These are phyloP conservation scores for Clepsis dumicolana DNA, from an alignment of 2,888 invertebrate genomes.

Conservation along the genomic window DNA sequence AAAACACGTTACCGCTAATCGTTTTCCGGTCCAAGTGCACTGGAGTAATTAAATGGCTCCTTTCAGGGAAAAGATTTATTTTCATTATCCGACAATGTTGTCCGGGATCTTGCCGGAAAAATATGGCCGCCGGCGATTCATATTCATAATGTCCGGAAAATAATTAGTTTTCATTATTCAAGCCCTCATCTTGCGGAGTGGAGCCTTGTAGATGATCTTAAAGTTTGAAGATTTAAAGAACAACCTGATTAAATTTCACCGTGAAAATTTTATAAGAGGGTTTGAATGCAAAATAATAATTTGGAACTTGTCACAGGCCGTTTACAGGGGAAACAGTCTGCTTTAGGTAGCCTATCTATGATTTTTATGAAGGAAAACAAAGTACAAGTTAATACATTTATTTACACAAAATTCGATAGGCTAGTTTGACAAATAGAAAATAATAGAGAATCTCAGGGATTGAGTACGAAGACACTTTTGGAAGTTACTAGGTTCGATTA, in stretches of 20 bases:
- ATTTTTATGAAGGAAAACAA: too few species aligned
- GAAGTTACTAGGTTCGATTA: too few species aligned
- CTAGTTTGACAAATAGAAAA: too few species aligned
- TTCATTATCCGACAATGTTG: constrained; percentile 54
- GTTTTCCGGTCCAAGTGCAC: constrained; percentile 43
- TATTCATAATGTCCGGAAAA: constrained; percentile 67
- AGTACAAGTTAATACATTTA: too few species aligned
- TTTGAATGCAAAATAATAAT: not conserved
- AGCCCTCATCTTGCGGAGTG: constrained; percentile 31
- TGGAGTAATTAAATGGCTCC: constrained; percentile 49
- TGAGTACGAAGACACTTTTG: too few species aligned
- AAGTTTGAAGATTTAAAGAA: constrained; percentile 2
- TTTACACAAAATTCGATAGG: too few species aligned
- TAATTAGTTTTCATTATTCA: constrained; percentile 71
- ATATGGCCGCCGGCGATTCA: constrained; percentile 61
- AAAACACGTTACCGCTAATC: constrained; percentile 21
- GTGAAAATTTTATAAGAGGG: not conserved
- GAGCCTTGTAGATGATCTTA: not conserved
- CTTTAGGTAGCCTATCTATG: too few species aligned
- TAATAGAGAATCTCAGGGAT: too few species aligned
- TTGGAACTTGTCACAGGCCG: too few species aligned
- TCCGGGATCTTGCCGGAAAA: constrained; percentile 48
- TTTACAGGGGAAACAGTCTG: too few species aligned
- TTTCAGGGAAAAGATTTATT: constrained; percentile 54
- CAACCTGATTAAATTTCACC: not conserved